Base-by-base conservation (phyloP, 2,113 vertebrate genomes). In the Larimichthys crocea region DNA sequence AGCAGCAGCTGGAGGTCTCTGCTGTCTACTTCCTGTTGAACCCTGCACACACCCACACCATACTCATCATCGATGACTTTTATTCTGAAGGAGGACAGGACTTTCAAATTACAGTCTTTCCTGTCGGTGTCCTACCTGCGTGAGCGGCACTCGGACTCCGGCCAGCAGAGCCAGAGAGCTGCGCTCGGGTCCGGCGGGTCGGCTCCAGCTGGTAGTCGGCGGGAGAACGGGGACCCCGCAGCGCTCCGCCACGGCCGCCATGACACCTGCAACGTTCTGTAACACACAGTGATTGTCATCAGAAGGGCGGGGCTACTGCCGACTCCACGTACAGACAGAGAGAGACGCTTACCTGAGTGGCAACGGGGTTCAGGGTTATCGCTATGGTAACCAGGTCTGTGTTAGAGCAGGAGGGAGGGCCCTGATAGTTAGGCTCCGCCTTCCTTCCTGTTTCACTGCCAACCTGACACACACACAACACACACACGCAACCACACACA, bases 371-470 rank as follows among this genome's bases (percentile, higher is more conserved):
- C 83, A 99, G 93, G 14, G 97, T 99, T 85, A 99, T 97, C 8
- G 97, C 96, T 91, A 99, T 96, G 88, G 98, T 98, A 67, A 99
- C 97, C 76, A 97, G 94, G 68, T 97, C 97, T 19, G 96, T 95
- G 92, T 96, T 96, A 29, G 96, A 96, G 81, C 96, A 97, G 29
- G 97, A 96, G 26, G 95, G 93, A 12, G 94, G 94, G 42, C 86
- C 95, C 74, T 96, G 96, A 42, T 95, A 95, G 48, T 94, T 69
- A 0, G 96, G 96, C 88, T 99, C 98, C 20, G 90, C 88, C 94
- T 99, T 99, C 73, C 95, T 61, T 96, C 97, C 94, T 94, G 96
- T 89, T 95, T 96, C 61, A 95, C 90, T 86, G 97, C 96, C n/a
- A n/a, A n/a, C n/a, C n/a, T n/a, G n/a, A n/a, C n/a, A n/a, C n/a